Base-by-base conservation (phyloP, 2,797 vertebrate species). In the Liparis tanakae region DNA sequence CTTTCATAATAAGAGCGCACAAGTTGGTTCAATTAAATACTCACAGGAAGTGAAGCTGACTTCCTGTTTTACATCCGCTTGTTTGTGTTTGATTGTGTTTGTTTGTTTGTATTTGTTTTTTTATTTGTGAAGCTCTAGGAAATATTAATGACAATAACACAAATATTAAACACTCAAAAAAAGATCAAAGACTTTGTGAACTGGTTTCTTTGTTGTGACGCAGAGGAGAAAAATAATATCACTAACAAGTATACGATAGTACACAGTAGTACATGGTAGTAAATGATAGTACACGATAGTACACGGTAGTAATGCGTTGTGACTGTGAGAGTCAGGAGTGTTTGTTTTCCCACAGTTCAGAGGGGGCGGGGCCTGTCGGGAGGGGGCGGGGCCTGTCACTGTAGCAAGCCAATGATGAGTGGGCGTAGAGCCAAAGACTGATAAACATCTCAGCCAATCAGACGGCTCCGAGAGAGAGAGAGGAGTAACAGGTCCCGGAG, bases 381-480 rank as follows among this genome's bases (percentile, higher is more conserved):
- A 36, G 36, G 65, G n/a, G 83, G 82, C 48, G 71, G 3, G 58
- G 55, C 25, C 63, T 56, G 70, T 73, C 72, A 65, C 64, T 66
- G 75, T 86, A 83, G 86, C 71, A 68, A 75, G 78, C 78, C 74
- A 65, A 59, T 88, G 79, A 85, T 80, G 72, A 85, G 81, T 73
- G 78, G 78, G 77, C 48, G 79, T 88, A 67, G 61, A 58, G 76
- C 34, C 51, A 51, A 84, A 43, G 55, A 64, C 77, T 85, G 92
- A 93, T 93, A 92, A 92, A 67, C 75, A 93, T 91, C 92, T 86
- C 48, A 84, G 80, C 85, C 90, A 91, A 89, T 92, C 83, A 91
- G 88, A 84, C 74, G 70, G 70, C 51, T 71, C 72, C 70, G 48
- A 75, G 80, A 70, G 65, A 75, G 62, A 67, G 34, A 74, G 61